These are phyloP conservation scores for Coluber constrictor DNA, from an alignment of 2,797 vertebrate species.

Conservation along the genomic window DNA sequence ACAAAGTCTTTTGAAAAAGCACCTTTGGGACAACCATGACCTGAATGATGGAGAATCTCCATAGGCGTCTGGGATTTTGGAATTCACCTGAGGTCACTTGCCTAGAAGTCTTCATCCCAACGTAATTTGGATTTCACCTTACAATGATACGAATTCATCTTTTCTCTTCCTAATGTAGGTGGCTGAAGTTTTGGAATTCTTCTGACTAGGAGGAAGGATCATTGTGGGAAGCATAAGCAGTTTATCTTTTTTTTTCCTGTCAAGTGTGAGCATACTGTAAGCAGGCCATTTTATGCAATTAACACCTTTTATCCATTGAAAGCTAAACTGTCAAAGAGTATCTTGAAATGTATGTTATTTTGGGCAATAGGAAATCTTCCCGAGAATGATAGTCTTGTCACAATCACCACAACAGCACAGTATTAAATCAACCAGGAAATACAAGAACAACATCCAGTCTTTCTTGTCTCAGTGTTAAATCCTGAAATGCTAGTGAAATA, in stretches of 20 bases:
- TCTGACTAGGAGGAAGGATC: background rate
- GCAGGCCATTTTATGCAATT: background rate
- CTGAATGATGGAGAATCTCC: no score
- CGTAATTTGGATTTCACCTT: background rate
- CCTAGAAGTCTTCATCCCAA: background rate
- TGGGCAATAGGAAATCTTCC: background rate
- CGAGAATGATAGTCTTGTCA: background rate
- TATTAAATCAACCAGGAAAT: background rate
- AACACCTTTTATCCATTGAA: background rate
- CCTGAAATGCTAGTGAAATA: background rate
- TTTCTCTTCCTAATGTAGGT: background rate
- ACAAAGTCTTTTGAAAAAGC: no score
- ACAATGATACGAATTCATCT: background rate
- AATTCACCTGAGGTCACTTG: background rate
- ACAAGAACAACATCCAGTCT: background rate
- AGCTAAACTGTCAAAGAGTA: background rate
- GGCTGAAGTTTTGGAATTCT: background rate
- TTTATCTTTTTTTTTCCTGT: background rate
- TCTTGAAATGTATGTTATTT: background rate
- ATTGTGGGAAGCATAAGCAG: background rate
- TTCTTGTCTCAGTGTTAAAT: background rate
- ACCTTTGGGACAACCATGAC: no score
- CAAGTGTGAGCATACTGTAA: background rate
- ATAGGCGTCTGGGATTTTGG: background rate
- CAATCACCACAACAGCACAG: background rate